Evolutionary conservation across 2,888 invertebrate genomes (phyloP), one percentile per base, ranked within the genome.

Genomic region (Plebejus argus): DNA sequence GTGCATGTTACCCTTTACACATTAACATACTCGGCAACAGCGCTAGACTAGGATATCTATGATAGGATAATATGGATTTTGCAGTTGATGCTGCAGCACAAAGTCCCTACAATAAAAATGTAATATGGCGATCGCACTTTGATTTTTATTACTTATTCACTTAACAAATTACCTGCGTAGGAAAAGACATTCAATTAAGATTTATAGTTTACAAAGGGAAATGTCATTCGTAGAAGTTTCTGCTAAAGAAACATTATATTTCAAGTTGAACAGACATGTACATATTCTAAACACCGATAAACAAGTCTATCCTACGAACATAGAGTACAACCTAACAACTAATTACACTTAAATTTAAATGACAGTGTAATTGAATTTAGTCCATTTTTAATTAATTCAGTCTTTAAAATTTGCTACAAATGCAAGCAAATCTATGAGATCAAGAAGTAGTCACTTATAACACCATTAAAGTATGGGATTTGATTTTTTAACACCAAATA

Each of bases 301-400:
- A 86, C 85, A 83, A 84, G 83, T 83, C 85, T 87, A 82, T 79
- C 70, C 35, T 76, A 80, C 79, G 77, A 74, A 81, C 80, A 81
- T 81, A 80, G 81, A 84, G 78, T 84, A 84, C 83, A 84, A 84
- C 82, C 86, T 88, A 87, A 84, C 76, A 83, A 85, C 85, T 88
- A 88, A 84, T 84, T 87, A 87, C 80, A 85, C 85, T 87, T 90
- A 89, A 86, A 88, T 88, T 84, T 85, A 84, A 84, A 90, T 87
- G 90, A 92, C 90, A 89, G 88, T 86, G 83, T 92, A 92, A 93
- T 93, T 92, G 91, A 92, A 91, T 91, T 90, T 85, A 88, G 89
- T 86, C 90, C 87, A 89, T 89, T 86, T 88, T 89, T 88, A 86
- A 86, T 90, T 90, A 88, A 87, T 91, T 93, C 93, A 93, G 93